Conservation (phyloP, 2,113 vertebrate genomes). For the Sturnira hondurensis region DNA sequence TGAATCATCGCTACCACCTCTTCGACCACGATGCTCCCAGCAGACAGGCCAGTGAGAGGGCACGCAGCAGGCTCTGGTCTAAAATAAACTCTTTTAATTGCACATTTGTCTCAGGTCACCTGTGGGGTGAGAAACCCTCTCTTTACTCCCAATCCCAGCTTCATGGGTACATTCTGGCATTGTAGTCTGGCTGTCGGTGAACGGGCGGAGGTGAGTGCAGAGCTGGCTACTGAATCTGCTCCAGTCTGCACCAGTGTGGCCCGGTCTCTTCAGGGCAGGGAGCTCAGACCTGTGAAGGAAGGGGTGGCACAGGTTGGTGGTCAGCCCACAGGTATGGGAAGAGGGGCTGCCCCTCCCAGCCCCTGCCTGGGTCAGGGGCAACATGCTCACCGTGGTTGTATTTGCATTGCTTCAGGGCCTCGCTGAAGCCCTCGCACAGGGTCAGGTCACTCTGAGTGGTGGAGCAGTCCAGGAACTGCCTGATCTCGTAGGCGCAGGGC, state of each 20-base stretch:
- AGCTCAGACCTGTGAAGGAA: conserved; percentile 61
- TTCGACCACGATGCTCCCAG: neutral
- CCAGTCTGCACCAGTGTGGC: neutral
- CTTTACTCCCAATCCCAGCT: neutral
- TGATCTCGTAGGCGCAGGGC: conserved; percentile 93
- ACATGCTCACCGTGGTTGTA: conserved; percentile 82
- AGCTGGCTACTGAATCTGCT: neutral
- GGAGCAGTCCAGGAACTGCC: conserved; percentile 94
- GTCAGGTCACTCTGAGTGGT: conserved; percentile 89
- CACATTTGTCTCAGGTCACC: conserved; percentile 10
- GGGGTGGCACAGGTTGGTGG: neutral
- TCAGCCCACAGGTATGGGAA: neutral
- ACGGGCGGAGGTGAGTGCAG: neutral
- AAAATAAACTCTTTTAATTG: conserved; percentile 70
- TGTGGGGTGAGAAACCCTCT: neutral
- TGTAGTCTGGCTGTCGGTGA: conserved; percentile 4
- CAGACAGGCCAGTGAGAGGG: neutral
- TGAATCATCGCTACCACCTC: too few species aligned
- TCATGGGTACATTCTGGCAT: neutral
- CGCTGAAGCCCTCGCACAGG: conserved; percentile 94
- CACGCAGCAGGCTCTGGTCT: neutral
- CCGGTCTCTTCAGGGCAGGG: conserved; percentile 56
- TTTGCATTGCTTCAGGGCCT: conserved; percentile 95
- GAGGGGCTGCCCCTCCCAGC: rapidly evolving
- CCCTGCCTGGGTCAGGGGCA: rapidly evolving